Base-by-base conservation (phyloP, 2,797 vertebrate species). In the Gadopsis marmoratus region DNA sequence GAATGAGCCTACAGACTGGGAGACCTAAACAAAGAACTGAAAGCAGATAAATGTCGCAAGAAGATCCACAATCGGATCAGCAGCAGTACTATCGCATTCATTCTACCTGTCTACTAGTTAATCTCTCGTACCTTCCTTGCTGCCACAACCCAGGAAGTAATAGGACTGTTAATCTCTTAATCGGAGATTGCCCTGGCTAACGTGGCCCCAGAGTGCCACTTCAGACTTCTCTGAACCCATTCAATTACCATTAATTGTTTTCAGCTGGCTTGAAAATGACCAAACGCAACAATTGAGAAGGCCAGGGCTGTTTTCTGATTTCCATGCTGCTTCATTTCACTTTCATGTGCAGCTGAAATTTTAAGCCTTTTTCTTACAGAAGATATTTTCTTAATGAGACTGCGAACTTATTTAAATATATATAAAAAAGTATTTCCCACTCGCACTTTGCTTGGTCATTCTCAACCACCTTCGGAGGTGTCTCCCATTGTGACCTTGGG, bases 121-220 rank as follows among this genome's bases (percentile, higher is more conserved):
- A 81, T 74, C 50, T 63, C 65, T 75, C 41, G 23, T 53, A 37
- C 63, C 81, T 79, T 75, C 74, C 13, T 74, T 58, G 26, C 75
- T 73, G 81, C 85, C 77, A 82, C 66, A 74, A 37, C 78, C 74
- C 65, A 78, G 76, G 68, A 92, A 88, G 83, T 91, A 92, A 93
- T 90, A 80, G 90, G 83, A 87, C 85, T 85, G 85, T 92, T 91
- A 85, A 91, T 91, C 86, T 90, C 81, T 85, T 90, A 92, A 94
- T 93, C 85, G 29, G 75, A 90, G 82, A 90, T 91, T 85, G 86
- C 62, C 88, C 83, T 19, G 79, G 76, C 84, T 79, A 86, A 86
- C 83, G 33, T 48, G 81, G 82, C 74, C 90, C 88, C 81, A 84
- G 85, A 77, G 81, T 66, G 55, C 79, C 75, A 84, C 81, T 86